Evolutionary conservation across 2,113 vertebrate species (phyloP).

Genomic region (Conger conger): DNA sequence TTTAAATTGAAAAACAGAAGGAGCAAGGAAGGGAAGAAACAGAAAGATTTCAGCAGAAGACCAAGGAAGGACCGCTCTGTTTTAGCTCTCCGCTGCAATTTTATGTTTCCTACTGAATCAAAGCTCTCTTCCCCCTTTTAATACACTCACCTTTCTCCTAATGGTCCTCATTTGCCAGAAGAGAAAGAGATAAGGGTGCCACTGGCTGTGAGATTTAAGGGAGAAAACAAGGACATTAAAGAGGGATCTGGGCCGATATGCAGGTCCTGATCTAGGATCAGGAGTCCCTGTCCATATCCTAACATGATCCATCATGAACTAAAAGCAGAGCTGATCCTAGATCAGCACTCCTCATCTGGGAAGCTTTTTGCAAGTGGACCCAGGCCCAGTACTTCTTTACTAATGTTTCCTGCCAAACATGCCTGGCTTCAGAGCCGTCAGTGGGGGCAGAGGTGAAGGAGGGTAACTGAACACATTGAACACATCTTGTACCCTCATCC

Average conservation of each 20-base stretch:
- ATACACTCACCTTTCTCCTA: constrained; percentile 53
- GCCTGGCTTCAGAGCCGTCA: constrained; percentile 3
- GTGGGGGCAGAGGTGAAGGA: not conserved
- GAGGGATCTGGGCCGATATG: not conserved
- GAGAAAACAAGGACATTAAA: constrained; percentile 12
- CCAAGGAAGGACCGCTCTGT: constrained; percentile 42
- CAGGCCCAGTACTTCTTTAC: no score
- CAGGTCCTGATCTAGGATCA: no score
- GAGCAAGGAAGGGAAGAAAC: constrained; percentile 26
- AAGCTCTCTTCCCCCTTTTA: constrained; percentile 41
- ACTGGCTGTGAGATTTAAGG: constrained; percentile 35
- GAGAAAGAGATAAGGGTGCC: constrained; percentile 51
- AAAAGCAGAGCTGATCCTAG: not conserved
- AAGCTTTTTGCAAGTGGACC: not conserved
- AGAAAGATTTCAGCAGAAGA: constrained; percentile 32
- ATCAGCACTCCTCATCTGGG: not conserved
- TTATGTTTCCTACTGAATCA: constrained; percentile 42
- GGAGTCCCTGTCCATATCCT: no score
- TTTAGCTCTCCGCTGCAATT: constrained; percentile 42
- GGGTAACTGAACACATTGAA: not conserved
- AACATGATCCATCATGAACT: no score
- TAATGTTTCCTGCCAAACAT: not conserved
- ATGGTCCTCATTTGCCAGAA: constrained; percentile 55
- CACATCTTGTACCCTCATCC: not conserved
- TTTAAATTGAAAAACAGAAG: constrained; percentile 55